Percentiles rank a stretch among this genome's conserved stretches.
Conservation (phyloP, 2,888 invertebrate species). For the Tiphia femorata region DNA sequence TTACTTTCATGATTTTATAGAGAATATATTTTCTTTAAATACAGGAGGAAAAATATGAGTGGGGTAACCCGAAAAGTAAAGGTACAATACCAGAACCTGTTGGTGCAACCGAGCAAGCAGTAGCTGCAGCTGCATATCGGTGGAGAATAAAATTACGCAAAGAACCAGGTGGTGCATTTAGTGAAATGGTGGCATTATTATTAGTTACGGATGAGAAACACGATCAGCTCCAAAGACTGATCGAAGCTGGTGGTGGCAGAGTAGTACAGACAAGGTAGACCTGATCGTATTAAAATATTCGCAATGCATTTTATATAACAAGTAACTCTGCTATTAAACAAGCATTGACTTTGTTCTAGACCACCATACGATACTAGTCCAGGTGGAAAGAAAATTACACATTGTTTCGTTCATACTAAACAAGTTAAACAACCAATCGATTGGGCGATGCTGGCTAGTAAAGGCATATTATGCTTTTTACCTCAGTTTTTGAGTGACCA, state of each 20-base stretch:
- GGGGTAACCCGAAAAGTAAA: slow-evolving; percentile 81
- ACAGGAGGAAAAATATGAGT: slow-evolving; percentile 87
- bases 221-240: slow-evolving; percentile 77
- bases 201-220: slow-evolving; percentile 75
- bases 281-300: slow-evolving; percentile 15
- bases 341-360: slow-evolving; percentile 32
- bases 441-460: slow-evolving; percentile 71
- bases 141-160: slow-evolving; percentile 77
- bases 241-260: slow-evolving; percentile 83
- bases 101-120: slow-evolving; percentile 67
- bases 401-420: slow-evolving; percentile 78
- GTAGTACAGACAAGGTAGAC: slow-evolving; percentile 75
- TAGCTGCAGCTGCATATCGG: slow-evolving; percentile 75
- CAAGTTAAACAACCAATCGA: slow-evolving; percentile 71
- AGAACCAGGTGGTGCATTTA: slow-evolving; percentile 67
- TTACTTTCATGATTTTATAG: not conserved
- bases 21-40: not conserved
- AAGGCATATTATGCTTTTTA: slow-evolving; percentile 74
- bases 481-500: slow-evolving; percentile 76
- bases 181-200: slow-evolving; percentile 70
- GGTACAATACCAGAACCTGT: slow-evolving; percentile 69
- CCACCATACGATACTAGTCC: slow-evolving; percentile 62
- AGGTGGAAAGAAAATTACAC: slow-evolving; percentile 72
- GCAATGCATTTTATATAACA: too few relatives aligned
- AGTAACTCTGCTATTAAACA: not conserved